A percentile compares a stretch with the other conserved stretches of the same genome.
phyloP scores from a whole-genome alignment of 2,888 invertebrate genomes.

The Acronicta alni region DNA sequence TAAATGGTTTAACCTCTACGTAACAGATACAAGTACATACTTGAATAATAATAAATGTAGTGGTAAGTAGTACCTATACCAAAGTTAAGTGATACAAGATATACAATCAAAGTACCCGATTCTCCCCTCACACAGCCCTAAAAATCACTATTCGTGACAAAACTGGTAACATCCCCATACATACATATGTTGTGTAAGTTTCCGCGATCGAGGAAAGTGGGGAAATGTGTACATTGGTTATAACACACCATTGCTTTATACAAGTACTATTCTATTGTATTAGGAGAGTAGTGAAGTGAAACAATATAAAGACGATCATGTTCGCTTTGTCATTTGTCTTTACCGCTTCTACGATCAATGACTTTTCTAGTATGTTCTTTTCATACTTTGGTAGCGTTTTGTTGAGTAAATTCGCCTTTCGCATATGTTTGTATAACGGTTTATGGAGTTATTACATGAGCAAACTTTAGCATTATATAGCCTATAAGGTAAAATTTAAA shows the following conservation, averaged over 20 bases:
- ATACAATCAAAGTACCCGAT: slow-evolving; percentile 12
- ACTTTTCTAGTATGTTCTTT: slow-evolving; percentile 5
- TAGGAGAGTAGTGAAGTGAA: slow-evolving; percentile 35
- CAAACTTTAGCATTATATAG: too few relatives aligned
- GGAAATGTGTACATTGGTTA: slow-evolving; percentile 43
- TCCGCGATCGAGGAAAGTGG: slow-evolving; percentile 36
- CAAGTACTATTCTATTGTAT: slow-evolving; percentile 52
- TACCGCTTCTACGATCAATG: slow-evolving; percentile 16
- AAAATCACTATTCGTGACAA: slow-evolving; percentile 58
- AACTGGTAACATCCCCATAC: slow-evolving; percentile 53
- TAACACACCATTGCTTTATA: slow-evolving; percentile 45
- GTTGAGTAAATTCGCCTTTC: slow-evolving; percentile 1
- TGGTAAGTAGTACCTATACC: neutral
- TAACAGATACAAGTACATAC: too few relatives aligned
- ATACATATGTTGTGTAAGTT: slow-evolving; percentile 57
- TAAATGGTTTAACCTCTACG: too few relatives aligned
- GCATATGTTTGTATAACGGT: too few relatives aligned
- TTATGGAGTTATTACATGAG: neutral
- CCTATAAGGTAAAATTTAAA: too few relatives aligned
- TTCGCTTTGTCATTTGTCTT: slow-evolving; percentile 26
- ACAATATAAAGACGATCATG: slow-evolving; percentile 24
- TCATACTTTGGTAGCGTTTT: slow-evolving; percentile 6
- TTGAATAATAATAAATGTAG: neutral
- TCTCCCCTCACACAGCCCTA: slow-evolving; percentile 27
- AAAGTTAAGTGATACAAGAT: slow-evolving; percentile 23